A percentile compares a stretch with the other conserved stretches of the same genome.
phyloP scores from a whole-genome alignment of 2,113 vertebrate species.

The Propithecus coquereli region DNA sequence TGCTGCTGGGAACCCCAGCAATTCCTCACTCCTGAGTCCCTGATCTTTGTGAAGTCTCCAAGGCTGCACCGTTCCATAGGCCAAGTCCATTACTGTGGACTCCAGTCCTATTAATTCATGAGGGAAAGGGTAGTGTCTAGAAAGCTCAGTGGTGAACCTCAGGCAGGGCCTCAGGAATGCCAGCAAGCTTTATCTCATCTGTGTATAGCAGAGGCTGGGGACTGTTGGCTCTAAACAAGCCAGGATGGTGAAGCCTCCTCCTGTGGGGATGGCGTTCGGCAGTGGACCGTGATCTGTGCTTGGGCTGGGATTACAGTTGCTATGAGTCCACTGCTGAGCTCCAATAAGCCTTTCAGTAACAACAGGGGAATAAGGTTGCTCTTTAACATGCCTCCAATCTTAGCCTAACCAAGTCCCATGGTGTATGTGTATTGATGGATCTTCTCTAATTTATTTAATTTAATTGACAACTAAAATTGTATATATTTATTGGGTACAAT shows the following conservation, averaged over 20 bases:
- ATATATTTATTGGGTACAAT: background rate
- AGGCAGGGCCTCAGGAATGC: background rate
- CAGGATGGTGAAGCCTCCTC: background rate
- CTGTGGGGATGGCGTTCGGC: background rate
- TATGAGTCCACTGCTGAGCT: background rate
- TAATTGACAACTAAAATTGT: background rate
- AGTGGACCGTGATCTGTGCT: background rate
- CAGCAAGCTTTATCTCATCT: background rate
- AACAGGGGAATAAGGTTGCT: background rate
- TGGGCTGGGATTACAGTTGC: background rate
- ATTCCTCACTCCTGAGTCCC: background rate
- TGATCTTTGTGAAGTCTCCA: background rate
- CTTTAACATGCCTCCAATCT: background rate
- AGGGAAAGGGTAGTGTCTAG: background rate
- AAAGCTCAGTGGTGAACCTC: background rate
- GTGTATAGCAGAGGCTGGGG: background rate
- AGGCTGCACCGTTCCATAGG: background rate
- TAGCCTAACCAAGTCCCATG: background rate
- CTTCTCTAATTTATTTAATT: background rate
- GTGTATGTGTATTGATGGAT: background rate
- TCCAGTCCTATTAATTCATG: background rate
- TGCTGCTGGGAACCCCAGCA: background rate
- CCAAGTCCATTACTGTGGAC: background rate
- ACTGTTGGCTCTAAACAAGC: background rate
- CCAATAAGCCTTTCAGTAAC: background rate